A percentile compares a stretch with the other conserved stretches of the same genome.
phyloP scores from a whole-genome alignment of 2,113 vertebrate genomes.

The Seriola quinqueradiata region DNA sequence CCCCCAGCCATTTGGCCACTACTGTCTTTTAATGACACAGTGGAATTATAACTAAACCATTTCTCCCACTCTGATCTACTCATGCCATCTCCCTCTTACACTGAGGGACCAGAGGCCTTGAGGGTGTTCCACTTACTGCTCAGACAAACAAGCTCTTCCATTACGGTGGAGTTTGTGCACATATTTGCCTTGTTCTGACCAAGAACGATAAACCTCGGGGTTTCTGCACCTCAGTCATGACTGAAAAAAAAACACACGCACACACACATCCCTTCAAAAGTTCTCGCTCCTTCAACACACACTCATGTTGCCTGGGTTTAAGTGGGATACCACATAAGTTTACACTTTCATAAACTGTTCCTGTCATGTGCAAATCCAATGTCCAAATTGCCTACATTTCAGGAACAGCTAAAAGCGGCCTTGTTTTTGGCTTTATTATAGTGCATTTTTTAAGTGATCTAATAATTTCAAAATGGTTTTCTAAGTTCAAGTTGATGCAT shows the following conservation, averaged over 20 bases:
- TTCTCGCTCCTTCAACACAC: conserved; percentile 34
- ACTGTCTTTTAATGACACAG: conserved; percentile 53
- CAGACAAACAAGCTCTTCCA: conserved; percentile 79
- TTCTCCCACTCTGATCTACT: conserved; percentile 28
- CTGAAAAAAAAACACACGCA: conserved; percentile 3
- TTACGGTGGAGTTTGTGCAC: conserved; percentile 74
- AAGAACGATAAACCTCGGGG: conserved; percentile 50
- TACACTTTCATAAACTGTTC: conserved; percentile 64
- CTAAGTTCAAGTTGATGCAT: conserved; percentile 24
- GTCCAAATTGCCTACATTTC: conserved; percentile 62
- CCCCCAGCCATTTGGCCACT: conserved; percentile 58
- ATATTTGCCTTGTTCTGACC: conserved; percentile 69
- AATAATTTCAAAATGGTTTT: conserved; percentile 42
- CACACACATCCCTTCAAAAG: conserved; percentile 1
- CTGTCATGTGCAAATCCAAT: conserved; percentile 44
- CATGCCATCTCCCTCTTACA: conserved; percentile 34
- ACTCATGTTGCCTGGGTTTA: conserved; percentile 58
- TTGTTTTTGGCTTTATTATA: conserved; percentile 45
- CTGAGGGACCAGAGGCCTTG: conserved; percentile 46
- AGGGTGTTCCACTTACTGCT: conserved; percentile 54
- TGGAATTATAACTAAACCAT: conserved; percentile 35
- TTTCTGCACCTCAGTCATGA: conserved; percentile 24
- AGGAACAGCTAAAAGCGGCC: conserved; percentile 63
- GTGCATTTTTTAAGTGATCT: conserved; percentile 47
- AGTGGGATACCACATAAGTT: conserved; percentile 59